Evolutionary conservation across 2,113 vertebrate genomes (phyloP), one percentile per base, ranked within the genome.

Genomic region (Rhabdomys dilectus): DNA sequence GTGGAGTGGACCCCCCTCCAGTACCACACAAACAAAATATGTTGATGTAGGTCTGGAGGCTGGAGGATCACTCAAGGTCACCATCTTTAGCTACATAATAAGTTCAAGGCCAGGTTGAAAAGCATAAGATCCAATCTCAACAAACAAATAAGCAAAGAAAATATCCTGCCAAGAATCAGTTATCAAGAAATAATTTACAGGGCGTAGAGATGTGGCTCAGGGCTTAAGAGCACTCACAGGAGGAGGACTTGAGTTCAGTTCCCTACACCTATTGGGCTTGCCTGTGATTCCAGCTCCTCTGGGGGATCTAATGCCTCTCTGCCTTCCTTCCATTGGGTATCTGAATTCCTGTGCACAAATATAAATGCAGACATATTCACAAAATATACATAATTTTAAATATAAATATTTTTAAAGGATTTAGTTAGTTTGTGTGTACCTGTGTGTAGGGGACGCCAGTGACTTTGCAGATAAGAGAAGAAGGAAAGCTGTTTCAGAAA

Each of bases 401-500:
- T 17, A 60, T 39, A 24, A 60, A 39, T 10, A 29, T 84, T 29
- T 15, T 26, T 58, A 82, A 64, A 13, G 11, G 15, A 62, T 62
- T 60, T 21, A 36, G 26, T 29, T 64, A 19, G 66, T 48, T 29
- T 45, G 53, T 82, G 24, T 42, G 39, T 19, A 15, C 22, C 13
- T 78, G 5, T 39, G 31, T 56, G 10, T 72, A 7, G 56, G 31
- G 13, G n/a, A 34, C 48, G 66, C 60, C 8, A 34, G 80, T 58
- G 89, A 84, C 39, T 88, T 60, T 95, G 42, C 39, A 17, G 78
- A 93, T 21, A n/a, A 87, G 53, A 64, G 60, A 62, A 78, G n/a
- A 94, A 68, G 48, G 77, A 89, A 81, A 95, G 24, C 13, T 89
- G 7, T n/a, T 68, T 68, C 13, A 8, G 51, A 4, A 1, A 76